Evolutionary conservation across 2,113 vertebrate genomes (phyloP).

Genomic region (Eurypyga helias): DNA sequence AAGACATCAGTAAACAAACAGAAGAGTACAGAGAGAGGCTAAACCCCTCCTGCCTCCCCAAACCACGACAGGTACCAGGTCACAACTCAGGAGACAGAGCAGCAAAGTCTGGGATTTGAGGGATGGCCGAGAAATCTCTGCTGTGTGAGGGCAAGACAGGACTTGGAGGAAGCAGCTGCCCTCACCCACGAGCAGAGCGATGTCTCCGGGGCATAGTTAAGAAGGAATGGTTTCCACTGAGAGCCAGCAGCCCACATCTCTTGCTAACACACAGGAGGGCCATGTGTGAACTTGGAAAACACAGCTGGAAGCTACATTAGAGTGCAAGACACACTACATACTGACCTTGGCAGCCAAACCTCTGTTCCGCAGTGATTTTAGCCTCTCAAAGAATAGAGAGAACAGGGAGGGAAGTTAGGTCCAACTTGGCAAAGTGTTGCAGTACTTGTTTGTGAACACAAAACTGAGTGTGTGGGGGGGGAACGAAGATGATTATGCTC

Average conservation of each 20-base stretch:
- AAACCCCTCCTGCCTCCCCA: neutral
- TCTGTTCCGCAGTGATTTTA: neutral
- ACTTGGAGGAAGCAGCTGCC: neutral
- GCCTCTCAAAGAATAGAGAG: neutral
- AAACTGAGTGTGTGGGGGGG: neutral
- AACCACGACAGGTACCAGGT: neutral
- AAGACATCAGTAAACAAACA: slow-evolving; percentile 73
- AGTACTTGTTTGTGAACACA: neutral
- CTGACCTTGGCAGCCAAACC: neutral
- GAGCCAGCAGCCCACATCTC: neutral
- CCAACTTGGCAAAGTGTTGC: neutral
- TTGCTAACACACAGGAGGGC: neutral
- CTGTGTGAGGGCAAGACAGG: neutral
- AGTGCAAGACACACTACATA: neutral
- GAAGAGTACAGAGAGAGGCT: slow-evolving; percentile 48
- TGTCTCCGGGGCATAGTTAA: neutral
- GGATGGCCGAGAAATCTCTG: neutral
- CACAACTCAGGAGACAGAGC: neutral
- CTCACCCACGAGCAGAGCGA: neutral
- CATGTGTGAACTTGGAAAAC: neutral
- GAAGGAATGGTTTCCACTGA: neutral
- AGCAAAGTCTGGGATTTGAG: neutral
- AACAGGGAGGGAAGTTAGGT: neutral
- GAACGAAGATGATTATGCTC: neutral
- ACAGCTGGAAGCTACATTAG: neutral